Evolutionary conservation across 2,113 vertebrate species (phyloP), one percentile per base, ranked within the genome.

Genomic region (Raja brachyura): DNA sequence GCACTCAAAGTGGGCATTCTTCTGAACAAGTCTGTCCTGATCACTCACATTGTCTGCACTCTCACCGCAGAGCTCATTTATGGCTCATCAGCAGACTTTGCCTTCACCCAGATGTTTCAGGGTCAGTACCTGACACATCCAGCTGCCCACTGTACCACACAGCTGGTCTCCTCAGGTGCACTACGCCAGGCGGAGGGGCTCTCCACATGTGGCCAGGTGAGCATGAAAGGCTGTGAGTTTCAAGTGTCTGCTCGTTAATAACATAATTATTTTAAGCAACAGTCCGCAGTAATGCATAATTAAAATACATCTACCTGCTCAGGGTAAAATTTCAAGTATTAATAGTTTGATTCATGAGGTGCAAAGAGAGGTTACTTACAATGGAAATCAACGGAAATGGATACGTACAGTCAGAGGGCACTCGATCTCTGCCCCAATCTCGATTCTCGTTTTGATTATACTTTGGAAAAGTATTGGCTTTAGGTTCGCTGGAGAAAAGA

Each of bases 331-430:
- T 54, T 28, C 31, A 54, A 48, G 68, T 54, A 92, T 73, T 92
- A 92, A 92, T 74, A 48, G 10, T 28, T 92, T 25, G 48, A 92
- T 73, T 92, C 66, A 92, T 73, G 33, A 92, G 66, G 68, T 48
- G 14, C 14, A 68, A 25, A 73, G 66, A 14, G 63, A 92, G 66
- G 66, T 88, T 7, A n/a, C 33, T 92, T 54, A 73, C 66, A 92
- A 88, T 14, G 25, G 56, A 85, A 70, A 90, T 90, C 86, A 90
- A 90, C 68, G 31, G 68, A 74, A 92, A 48, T 92, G 20, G 90
- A 92, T 70, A 68, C 66, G 22, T 92, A 73, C 90, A 92, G 66
- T 74, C 66, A 74, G 20, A 92, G 20, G 54, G 68, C 90, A 54
- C 68, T 54, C 48, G 73, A 73, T 92, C 90, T 73, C 90, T 92